Conservation (phyloP, 2,888 invertebrate genomes). For the Tetrapedia diversipes region DNA sequence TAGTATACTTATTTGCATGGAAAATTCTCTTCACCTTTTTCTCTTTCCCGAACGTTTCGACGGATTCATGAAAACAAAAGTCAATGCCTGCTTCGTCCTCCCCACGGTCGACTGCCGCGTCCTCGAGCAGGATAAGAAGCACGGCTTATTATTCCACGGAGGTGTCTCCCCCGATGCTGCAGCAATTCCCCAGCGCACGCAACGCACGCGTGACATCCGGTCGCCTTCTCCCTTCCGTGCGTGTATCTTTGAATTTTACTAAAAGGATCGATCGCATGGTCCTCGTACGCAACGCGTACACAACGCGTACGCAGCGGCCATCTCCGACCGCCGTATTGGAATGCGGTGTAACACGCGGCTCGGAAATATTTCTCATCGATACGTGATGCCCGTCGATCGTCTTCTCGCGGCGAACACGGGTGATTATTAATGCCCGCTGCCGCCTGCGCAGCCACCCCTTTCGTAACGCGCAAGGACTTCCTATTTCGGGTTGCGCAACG, state of each 20-base stretch:
- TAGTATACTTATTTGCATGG: too few species aligned
- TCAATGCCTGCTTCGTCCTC: constrained; percentile 9
- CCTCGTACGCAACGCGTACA: not conserved
- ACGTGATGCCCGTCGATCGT: constrained; percentile 20
- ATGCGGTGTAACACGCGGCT: constrained; percentile 22
- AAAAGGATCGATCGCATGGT: constrained; percentile 41
- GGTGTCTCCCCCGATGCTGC: constrained; percentile 61
- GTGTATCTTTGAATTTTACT: constrained; percentile 55
- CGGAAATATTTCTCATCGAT: constrained; percentile 35
- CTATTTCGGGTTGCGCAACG: constrained; percentile 22
- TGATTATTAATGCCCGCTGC: constrained; percentile 16
- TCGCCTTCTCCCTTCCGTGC: constrained; percentile 62
- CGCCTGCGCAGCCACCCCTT: not conserved
- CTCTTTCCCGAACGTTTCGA: too few species aligned
- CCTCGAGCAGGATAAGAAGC: constrained; percentile 35
- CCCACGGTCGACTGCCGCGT: constrained; percentile 29
- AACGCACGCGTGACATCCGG: constrained; percentile 78
- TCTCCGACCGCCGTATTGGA: constrained; percentile 18
- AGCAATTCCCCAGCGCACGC: constrained; percentile 74
- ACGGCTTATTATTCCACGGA: constrained; percentile 72
- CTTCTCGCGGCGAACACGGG: too few species aligned
- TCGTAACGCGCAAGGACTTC: not conserved
- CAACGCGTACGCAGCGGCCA: not conserved
- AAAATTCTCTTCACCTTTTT: too few species aligned
- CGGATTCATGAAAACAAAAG: too few species aligned